Evolutionary conservation across 2,888 invertebrate species (phyloP), one percentile per base, ranked within the genome.

Genomic region (Cyrtodaria siliqua): DNA sequence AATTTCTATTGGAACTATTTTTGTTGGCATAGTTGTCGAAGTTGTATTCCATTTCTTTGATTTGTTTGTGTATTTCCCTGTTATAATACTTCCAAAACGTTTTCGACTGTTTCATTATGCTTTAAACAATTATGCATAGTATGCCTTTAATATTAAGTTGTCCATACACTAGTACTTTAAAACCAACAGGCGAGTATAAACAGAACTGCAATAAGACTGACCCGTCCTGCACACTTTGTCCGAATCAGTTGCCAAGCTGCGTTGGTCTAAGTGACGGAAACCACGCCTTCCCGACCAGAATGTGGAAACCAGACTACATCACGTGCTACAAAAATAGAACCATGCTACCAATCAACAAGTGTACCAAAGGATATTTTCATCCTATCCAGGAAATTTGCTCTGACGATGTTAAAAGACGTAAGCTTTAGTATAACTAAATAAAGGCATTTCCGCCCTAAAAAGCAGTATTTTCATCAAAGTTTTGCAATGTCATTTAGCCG

Each of bases 111-210:
- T n/a, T n/a, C n/a, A n/a, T n/a, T n/a, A n/a, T n/a, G n/a, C n/a
- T n/a, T n/a, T n/a, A n/a, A n/a, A n/a, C n/a, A n/a, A n/a, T n/a
- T n/a, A n/a, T n/a, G n/a, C n/a, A n/a, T n/a, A n/a, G n/a, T n/a
- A n/a, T n/a, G n/a, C n/a, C n/a, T n/a, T n/a, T n/a, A n/a, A n/a
- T n/a, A n/a, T n/a, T n/a, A n/a, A n/a, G n/a, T n/a, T n/a, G n/a
- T n/a, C n/a, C n/a, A n/a, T n/a, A n/a, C n/a, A n/a, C n/a, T n/a
- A n/a, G n/a, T n/a, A n/a, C n/a, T n/a, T n/a, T n/a, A n/a, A n/a
- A n/a, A n/a, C n/a, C n/a, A n/a, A 3, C 56, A 83, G 81, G 81
- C 67, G 79, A 81, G 44, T 84, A 84, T 42, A 52, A 68, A n/a
- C 76, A 84, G 55, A 77, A 79, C 42, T 84, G 83, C 42, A 61